Evolutionary conservation across 2,888 invertebrate species (phyloP).

Genomic region (Drosophila helvetica): DNA sequence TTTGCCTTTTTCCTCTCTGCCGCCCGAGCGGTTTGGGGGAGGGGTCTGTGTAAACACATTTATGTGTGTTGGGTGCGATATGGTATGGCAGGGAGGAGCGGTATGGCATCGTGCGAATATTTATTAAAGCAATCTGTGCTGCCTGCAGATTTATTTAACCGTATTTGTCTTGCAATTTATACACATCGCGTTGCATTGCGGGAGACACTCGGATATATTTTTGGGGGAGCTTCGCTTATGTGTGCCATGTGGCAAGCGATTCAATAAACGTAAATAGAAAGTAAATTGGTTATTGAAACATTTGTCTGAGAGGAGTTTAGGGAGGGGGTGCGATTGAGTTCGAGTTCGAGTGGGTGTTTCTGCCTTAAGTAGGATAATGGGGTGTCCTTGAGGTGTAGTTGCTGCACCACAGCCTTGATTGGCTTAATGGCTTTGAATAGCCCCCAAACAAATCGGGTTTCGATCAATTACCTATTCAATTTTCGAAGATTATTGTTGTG

Average conservation of each 20-base stretch:
- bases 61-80: conserved; percentile 36
- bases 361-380: no score
- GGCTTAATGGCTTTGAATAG: conserved; percentile 7
- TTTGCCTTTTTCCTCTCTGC: conserved; percentile 9
- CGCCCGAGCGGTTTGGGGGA: conserved; percentile 1
- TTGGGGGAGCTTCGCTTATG: conserved; percentile 7
- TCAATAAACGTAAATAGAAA: conserved; percentile 33
- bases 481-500: background rate
- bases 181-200: conserved; percentile 25
- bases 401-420: background rate
- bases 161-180: conserved; percentile 71
- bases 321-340: no score
- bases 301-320: conserved; percentile 1
- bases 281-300: conserved; percentile 32
- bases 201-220: conserved; percentile 8
- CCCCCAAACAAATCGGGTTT: background rate
- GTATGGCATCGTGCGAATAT: conserved; percentile 52
- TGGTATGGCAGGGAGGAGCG: background rate
- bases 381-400: conserved; percentile 2
- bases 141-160: conserved; percentile 67
- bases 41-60: conserved; percentile 67
- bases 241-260: conserved; percentile 17
- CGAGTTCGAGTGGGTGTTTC: no score
- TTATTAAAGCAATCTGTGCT: conserved; percentile 77
- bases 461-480: conserved; percentile 16